Conservation (phyloP, 2,797 vertebrate species). For the Sylvilagus floridanus region DNA sequence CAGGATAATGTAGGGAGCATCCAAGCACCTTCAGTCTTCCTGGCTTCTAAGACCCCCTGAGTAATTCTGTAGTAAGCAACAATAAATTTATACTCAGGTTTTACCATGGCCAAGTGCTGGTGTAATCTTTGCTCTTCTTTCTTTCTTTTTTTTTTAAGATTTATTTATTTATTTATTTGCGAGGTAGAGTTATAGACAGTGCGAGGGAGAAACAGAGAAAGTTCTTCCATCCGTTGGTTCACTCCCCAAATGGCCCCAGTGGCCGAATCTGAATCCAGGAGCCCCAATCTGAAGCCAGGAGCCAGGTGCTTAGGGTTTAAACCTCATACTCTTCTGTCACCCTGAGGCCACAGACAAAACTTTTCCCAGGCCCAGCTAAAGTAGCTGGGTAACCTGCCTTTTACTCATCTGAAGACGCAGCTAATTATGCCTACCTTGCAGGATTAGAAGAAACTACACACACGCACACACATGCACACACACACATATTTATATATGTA, state of each 20-base stretch:
- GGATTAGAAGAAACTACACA: neutral
- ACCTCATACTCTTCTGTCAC: neutral
- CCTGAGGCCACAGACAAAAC: neutral
- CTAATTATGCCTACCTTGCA: neutral
- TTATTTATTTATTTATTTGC: no score
- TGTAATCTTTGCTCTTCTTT: neutral
- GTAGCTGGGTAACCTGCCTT: neutral
- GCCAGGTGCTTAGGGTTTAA: neutral
- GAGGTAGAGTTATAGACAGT: no score
- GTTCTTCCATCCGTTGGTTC: no score
- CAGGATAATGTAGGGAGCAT: neutral
- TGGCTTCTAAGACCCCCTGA: neutral
- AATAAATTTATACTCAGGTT: neutral
- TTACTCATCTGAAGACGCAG: conserved; percentile 2
- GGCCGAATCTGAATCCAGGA: no score
- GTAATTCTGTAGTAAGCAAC: neutral
- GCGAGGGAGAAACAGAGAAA: no score
- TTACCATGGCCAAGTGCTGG: neutral
- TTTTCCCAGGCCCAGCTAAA: neutral
- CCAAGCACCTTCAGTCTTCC: neutral
- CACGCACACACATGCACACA: neutral
- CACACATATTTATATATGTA: neutral
- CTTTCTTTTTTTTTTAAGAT: no score
- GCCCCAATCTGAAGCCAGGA: neutral
- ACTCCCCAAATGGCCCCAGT: no score